phyloP scores from a whole-genome alignment of 2,888 invertebrate species.

The Pristionchus japonicus region DNA sequence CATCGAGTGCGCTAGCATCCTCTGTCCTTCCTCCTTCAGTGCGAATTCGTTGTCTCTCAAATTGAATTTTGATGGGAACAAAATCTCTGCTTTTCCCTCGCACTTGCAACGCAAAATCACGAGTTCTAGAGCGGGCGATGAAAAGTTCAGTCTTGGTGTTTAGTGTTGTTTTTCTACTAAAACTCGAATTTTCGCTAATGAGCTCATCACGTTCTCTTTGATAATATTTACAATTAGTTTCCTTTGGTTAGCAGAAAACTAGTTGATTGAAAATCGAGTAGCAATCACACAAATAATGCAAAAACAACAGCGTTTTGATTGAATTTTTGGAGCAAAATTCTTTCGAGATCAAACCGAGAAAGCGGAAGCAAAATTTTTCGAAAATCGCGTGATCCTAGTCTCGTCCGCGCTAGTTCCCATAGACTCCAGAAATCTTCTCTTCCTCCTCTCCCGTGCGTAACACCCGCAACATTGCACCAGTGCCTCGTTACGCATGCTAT shows the following conservation, averaged over 20 bases:
- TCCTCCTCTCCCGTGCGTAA: neutral
- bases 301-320: neutral
- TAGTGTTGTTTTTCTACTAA: neutral
- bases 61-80: conserved; percentile 30
- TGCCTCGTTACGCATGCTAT: neutral
- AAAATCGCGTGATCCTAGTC: conserved; percentile 6
- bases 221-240: too few species aligned
- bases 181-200: neutral
- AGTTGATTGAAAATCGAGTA: too few species aligned
- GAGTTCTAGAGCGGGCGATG: neutral
- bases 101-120: neutral
- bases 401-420: neutral
- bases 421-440: neutral
- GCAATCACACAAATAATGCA: too few species aligned
- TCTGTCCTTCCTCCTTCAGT: neutral
- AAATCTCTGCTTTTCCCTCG: neutral
- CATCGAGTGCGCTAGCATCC: too few species aligned
- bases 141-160: neutral
- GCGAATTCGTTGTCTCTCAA: neutral
- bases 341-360: neutral
- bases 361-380: neutral
- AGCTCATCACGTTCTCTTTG: neutral
- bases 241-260: too few species aligned
- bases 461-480: neutral
- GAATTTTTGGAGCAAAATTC: neutral